These are phyloP conservation scores for Xestia c-nigrum DNA, from an alignment of 2,888 invertebrate genomes.

Conservation along the genomic window DNA sequence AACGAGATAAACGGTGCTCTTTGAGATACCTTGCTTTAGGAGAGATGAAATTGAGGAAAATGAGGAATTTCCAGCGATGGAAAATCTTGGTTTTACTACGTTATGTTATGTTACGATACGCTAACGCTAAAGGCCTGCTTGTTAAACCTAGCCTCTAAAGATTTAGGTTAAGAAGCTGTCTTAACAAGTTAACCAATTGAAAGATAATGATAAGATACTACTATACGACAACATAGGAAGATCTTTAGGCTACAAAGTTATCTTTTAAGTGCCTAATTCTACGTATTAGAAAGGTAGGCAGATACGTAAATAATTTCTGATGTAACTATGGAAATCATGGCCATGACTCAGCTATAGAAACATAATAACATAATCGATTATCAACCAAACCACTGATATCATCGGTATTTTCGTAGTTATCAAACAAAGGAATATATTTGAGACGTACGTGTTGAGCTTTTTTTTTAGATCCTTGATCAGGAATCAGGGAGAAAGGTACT, in stretches of 20 bases:
- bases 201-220: background rate
- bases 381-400: conserved; percentile 43
- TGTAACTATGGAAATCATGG: conserved; percentile 44
- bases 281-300: conserved; percentile 10
- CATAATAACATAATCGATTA: conserved; percentile 42
- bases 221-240: background rate
- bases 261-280: conserved; percentile 12
- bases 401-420: conserved; percentile 37
- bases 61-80: background rate
- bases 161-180: conserved; percentile 5
- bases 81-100: background rate
- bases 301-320: conserved; percentile 32
- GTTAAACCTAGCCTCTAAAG: background rate
- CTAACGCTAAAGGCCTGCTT: background rate
- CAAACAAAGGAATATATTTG: conserved; percentile 38
- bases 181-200: background rate
- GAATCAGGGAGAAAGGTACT: background rate
- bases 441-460: conserved; percentile 22
- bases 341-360: conserved; percentile 38
- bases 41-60: background rate
- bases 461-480: background rate
- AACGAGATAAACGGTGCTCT: conserved; percentile 22
- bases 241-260: conserved; percentile 8
- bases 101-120: conserved; percentile 1
- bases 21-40: conserved; percentile 22